phyloP scores from a whole-genome alignment of 2,888 invertebrate species.

The Pterobdella sp. region DNA sequence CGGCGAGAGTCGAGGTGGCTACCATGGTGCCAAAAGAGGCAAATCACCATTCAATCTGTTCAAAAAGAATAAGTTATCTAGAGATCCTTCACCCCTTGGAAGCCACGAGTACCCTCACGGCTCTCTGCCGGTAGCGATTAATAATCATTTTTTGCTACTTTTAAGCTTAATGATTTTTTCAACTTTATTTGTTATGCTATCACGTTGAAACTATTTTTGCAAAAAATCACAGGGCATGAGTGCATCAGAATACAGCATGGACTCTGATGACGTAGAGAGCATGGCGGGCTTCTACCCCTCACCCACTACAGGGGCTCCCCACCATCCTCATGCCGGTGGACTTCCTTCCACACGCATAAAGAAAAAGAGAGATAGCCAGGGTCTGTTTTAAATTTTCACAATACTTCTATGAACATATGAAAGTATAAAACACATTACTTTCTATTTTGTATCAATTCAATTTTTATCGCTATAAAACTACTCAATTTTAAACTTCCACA shows the following conservation, averaged over 20 bases:
- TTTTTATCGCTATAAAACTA: not conserved
- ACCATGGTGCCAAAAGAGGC: constrained; percentile 31
- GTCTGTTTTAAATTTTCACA: no score
- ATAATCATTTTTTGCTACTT: not conserved
- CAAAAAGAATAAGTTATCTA: constrained; percentile 56
- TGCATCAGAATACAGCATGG: constrained; percentile 38
- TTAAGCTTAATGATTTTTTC: not conserved
- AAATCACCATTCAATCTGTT: constrained; percentile 64
- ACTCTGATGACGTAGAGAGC: constrained; percentile 38
- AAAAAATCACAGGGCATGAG: constrained; percentile 28
- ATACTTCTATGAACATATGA: no score
- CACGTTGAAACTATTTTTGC: not conserved
- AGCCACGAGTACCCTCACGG: constrained; percentile 29
- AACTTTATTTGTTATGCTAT: not conserved
- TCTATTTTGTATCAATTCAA: no score
- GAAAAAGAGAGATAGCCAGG: constrained; percentile 34
- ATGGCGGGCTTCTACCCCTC: constrained; percentile 28
- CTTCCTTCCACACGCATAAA: constrained; percentile 21
- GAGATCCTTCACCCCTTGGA: constrained; percentile 60
- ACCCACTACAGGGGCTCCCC: constrained; percentile 20
- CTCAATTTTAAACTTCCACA: constrained; percentile 29
- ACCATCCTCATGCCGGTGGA: constrained; percentile 24
- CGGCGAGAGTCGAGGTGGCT: constrained; percentile 16
- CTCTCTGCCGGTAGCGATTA: constrained; percentile 25
- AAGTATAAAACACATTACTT: no score